Conservation (phyloP, 2,888 invertebrate genomes). For the Cinara cedri region DNA sequence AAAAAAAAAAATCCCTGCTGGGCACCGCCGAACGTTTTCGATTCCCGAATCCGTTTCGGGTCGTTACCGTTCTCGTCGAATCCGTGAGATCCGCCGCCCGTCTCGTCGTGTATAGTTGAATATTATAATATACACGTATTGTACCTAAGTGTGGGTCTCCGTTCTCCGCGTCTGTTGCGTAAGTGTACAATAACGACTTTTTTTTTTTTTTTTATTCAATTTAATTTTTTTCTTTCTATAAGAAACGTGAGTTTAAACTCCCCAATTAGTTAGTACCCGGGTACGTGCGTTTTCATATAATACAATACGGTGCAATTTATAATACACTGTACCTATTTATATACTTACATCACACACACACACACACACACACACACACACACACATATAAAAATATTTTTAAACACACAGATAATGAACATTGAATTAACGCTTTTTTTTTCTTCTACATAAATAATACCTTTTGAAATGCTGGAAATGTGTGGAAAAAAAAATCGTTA, state of each 20-base stretch:
- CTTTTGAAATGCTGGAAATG: too few species aligned
- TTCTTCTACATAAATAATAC: too few species aligned
- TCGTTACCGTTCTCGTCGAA: conserved; percentile 43
- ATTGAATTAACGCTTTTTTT: too few species aligned
- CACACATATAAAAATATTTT: too few species aligned
- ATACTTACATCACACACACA: too few species aligned
- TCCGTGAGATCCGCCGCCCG: conserved; percentile 5
- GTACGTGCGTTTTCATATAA: not conserved
- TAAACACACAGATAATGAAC: too few species aligned
- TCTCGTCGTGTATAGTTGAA: too few species aligned
- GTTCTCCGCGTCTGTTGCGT: too few species aligned
- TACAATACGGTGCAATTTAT: not conserved
- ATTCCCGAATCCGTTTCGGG: conserved; percentile 35
- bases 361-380: not conserved
- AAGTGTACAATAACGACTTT: not conserved
- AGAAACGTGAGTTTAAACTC: conserved; percentile 11
- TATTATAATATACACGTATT: too few species aligned
- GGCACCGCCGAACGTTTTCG: conserved; percentile 22
- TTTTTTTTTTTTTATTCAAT: not conserved
- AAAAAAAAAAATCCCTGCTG: conserved; percentile 35
- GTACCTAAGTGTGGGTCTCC: too few species aligned
- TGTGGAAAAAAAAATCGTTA: too few species aligned
- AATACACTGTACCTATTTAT: not conserved
- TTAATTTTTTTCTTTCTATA: not conserved
- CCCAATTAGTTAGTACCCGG: conserved; percentile 4